phyloP scores from a whole-genome alignment of 2,888 invertebrate genomes.

The Trachelus stipa region DNA sequence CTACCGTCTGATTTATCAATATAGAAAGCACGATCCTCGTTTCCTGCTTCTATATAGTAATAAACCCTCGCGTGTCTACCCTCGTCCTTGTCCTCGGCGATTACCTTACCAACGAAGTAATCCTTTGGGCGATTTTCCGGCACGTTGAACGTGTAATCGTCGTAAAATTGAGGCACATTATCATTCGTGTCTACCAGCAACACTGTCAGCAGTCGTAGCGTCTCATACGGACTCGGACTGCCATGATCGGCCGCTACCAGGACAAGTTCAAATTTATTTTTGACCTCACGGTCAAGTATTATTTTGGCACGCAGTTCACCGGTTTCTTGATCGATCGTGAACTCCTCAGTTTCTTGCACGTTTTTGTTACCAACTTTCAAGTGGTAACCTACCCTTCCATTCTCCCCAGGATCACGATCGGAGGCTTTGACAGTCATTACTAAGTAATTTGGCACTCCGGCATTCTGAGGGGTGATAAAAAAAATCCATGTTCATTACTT shows the following conservation, averaged over 20 bases:
- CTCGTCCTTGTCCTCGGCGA: constrained; percentile 81
- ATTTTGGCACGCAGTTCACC: constrained; percentile 86
- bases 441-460: constrained; percentile 79
- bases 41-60: constrained; percentile 84
- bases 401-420: constrained; percentile 86
- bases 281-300: constrained; percentile 81
- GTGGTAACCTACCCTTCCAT: constrained; percentile 86
- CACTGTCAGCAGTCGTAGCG: constrained; percentile 79
- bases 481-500: constrained; percentile 14
- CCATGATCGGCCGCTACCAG: constrained; percentile 88
- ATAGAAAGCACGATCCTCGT: constrained; percentile 81
- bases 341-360: constrained; percentile 84
- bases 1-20: constrained; percentile 85
- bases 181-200: constrained; percentile 84
- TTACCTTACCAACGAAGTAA: constrained; percentile 73
- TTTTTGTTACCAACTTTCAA: constrained; percentile 82
- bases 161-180: constrained; percentile 82
- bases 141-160: constrained; percentile 77
- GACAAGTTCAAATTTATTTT: constrained; percentile 78
- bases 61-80: constrained; percentile 86
- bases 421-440: constrained; percentile 85
- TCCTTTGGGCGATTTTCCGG: constrained; percentile 74
- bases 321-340: constrained; percentile 80
- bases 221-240: constrained; percentile 83
- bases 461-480: constrained; percentile 70